Percentiles rank a stretch among this genome's conserved stretches.
Evolutionary conservation across 1,140 invertebrate genomes (phyloP).

Genomic region (Aricia agestis): DNA sequence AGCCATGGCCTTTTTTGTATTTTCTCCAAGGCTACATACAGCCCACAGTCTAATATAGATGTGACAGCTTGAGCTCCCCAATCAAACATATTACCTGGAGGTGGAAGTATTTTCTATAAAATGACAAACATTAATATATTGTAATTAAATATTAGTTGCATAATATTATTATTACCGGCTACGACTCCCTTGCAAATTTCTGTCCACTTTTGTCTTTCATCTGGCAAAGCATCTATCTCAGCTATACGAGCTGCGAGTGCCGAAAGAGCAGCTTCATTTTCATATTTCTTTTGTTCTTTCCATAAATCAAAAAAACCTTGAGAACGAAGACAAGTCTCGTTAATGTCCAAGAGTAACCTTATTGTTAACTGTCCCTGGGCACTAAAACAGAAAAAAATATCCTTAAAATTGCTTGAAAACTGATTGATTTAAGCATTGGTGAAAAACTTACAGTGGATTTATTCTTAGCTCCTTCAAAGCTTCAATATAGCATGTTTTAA

Average conservation of each 20-base stretch:
- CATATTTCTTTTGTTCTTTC: conserved; percentile 81
- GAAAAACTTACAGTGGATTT: conserved; percentile 85
- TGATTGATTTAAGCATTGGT: neutral
- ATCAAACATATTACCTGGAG: conserved; percentile 92
- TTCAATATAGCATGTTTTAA: conserved; percentile 89
- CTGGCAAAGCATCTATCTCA: conserved; percentile 77
- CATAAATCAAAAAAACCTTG: conserved; percentile 96
- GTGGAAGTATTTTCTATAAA: conserved; percentile 6
- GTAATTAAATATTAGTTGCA: neutral
- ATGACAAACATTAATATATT: neutral
- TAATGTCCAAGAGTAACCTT: conserved; percentile 91
- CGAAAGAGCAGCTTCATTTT: conserved; percentile 77
- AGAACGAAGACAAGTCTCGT: conserved; percentile 92
- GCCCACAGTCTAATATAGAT: conserved; percentile 90
- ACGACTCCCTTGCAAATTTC: conserved; percentile 79
- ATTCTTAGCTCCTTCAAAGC: conserved; percentile 85
- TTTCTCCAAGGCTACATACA: conserved; percentile 83
- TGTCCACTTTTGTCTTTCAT: conserved; percentile 76
- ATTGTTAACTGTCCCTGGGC: conserved; percentile 92
- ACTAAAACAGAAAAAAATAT: conserved; percentile 75
- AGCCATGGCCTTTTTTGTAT: conserved; percentile 78
- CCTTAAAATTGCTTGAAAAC: conserved; percentile 22
- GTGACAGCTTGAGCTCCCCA: conserved; percentile 93
- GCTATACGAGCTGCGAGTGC: conserved; percentile 74
- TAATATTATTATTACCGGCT: conserved; percentile 64